Evolutionary conservation across 1,140 invertebrate genomes (phyloP).

Genomic region (Holcopasites calliopsidis): DNA sequence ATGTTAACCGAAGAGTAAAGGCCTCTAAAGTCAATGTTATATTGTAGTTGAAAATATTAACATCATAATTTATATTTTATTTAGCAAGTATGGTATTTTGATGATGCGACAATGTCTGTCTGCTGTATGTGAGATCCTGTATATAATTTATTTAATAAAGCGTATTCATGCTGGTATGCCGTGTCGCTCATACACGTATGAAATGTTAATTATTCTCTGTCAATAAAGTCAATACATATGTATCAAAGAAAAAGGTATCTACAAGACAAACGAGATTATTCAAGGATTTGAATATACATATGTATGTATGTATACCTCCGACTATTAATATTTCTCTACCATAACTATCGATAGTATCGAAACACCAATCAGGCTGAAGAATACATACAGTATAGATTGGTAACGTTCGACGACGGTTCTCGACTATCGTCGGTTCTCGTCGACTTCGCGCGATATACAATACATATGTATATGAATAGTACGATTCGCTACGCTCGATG

Average conservation of each 20-base stretch:
- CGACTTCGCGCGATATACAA: background rate
- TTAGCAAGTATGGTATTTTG: slow-evolving; percentile 70
- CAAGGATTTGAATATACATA: background rate
- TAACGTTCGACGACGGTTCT: background rate
- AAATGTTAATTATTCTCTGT: background rate
- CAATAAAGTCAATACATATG: background rate
- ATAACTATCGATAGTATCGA: background rate
- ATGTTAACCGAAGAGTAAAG: slow-evolving; percentile 72
- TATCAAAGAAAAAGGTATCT: background rate
- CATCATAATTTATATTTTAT: slow-evolving; percentile 74
- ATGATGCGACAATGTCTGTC: slow-evolving; percentile 66
- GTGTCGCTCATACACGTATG: background rate
- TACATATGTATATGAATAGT: background rate
- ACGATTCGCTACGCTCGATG: slow-evolving; percentile 7
- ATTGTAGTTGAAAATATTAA: slow-evolving; percentile 74
- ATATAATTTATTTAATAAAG: slow-evolving; percentile 79
- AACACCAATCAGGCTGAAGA: background rate
- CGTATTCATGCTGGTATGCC: slow-evolving; percentile 56
- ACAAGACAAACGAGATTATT: background rate
- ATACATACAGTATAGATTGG: slow-evolving; percentile 8
- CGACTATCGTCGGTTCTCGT: slow-evolving; percentile 3
- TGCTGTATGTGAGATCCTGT: slow-evolving; percentile 71
- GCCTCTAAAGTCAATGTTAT: slow-evolving; percentile 78
- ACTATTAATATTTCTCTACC: background rate
- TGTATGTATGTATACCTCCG: no score